Base-by-base conservation (phyloP, 2,797 vertebrate genomes). In the Serranus cabrilla region DNA sequence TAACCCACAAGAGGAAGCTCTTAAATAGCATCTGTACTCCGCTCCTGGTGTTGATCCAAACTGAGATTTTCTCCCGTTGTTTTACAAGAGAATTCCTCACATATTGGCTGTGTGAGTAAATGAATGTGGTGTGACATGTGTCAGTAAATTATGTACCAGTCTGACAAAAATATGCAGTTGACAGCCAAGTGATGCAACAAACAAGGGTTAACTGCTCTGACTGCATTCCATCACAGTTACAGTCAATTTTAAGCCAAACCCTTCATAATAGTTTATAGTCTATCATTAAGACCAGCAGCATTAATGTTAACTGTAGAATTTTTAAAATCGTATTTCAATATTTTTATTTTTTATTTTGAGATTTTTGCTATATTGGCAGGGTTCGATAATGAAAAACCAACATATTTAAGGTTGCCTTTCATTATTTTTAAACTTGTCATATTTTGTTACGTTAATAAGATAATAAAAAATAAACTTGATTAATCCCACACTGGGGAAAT, bases 1-100 rank as follows among this genome's bases (percentile, higher is more conserved):
- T 64, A 56, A 57, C 72, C 62, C 55, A 31, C 46, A 51, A 62
- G 49, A 90, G 85, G 88, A 91, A 86, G 39, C 23, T 76, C 40
- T 42, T 51, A 55, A 58, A 89, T 76, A 78, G 17, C n/a, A 51
- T 34, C 8, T 59, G 27, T 10, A 13, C 25, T 47, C 39, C 11
- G 17, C 61, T 67, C 12, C 18, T 18, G 18, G 25, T 50, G 43
- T 23, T 61, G 7, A 34, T 31, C 23, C 25, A 43, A 43, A 65
- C 59, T 45, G 34, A 23, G 14, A 17, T 57, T 75, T 56, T 65
- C 21, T n/a, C 17, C 0, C 17, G 20, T 20, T 0, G 4, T 68
- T 72, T 76, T 65, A 3, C 54, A 27, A 76, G 37, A 64, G 5
- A 27, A 51, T 39, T 16, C 3, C 21, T 65, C 16, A 31, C 14